These are phyloP conservation scores for Podarcis lilfordi DNA, from an alignment of 2,797 vertebrate genomes.

Conservation along the genomic window DNA sequence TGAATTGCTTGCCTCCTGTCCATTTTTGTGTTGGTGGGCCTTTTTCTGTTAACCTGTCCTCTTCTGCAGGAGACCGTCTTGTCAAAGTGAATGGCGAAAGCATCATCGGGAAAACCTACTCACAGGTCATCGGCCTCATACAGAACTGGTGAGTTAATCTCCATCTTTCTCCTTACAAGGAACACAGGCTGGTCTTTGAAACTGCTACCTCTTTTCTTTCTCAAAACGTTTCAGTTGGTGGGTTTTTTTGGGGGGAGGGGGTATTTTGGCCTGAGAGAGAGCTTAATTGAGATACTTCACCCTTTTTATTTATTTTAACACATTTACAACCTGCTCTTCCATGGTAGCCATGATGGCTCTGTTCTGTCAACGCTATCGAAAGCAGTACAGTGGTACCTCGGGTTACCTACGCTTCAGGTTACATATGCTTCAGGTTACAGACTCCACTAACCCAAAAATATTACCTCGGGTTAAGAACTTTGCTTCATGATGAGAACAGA, in stretches of 20 bases:
- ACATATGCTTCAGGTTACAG: too few relatives aligned
- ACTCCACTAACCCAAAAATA: too few relatives aligned
- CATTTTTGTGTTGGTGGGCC: accelerated
- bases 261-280: neutral
- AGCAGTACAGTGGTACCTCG: too few relatives aligned
- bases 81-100: constrained; percentile 98
- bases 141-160: constrained; percentile 90
- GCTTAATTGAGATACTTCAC: neutral
- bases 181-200: neutral
- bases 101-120: constrained; percentile 95
- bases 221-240: neutral
- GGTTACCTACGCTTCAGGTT: too few relatives aligned
- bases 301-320: neutral
- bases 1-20: accelerated
- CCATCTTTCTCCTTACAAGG: neutral
- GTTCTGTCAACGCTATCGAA: too few relatives aligned
- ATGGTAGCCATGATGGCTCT: too few relatives aligned
- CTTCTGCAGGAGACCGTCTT: constrained; percentile 90
- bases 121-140: constrained; percentile 97
- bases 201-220: neutral
- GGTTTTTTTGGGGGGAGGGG: neutral
- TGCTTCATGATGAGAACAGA: too few relatives aligned
- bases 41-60: accelerated
- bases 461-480: too few relatives aligned
- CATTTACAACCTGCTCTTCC: neutral